These are phyloP conservation scores for Popillia japonica DNA, from an alignment of 1,140 invertebrate species.

Conservation along the genomic window DNA sequence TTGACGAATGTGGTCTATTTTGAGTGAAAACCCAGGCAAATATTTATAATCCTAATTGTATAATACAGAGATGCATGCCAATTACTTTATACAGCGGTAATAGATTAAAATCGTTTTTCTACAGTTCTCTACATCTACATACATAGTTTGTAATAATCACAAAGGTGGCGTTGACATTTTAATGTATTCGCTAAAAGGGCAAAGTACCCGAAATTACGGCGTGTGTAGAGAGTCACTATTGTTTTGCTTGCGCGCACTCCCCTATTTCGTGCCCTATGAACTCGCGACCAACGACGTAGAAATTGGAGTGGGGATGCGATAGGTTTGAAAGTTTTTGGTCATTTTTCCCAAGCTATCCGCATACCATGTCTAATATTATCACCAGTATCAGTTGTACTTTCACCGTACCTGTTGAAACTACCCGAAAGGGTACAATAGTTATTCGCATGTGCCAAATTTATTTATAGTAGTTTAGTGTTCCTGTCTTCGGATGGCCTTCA, in stretches of 20 bases:
- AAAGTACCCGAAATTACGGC: slow-evolving; percentile 10
- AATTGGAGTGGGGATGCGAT: not conserved
- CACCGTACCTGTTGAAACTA: not conserved
- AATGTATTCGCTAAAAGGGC: not conserved
- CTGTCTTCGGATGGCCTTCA: not conserved
- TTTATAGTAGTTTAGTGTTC: not conserved
- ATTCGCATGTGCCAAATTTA: not conserved
- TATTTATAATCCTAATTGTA: too few relatives aligned
- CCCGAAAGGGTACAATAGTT: not conserved
- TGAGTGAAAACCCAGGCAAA: too few relatives aligned
- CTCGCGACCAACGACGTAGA: not conserved
- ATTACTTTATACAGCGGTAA: too few relatives aligned
- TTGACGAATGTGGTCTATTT: too few relatives aligned
- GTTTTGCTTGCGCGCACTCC: not conserved
- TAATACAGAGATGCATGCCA: too few relatives aligned
- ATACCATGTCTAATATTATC: not conserved
- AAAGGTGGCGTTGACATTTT: not conserved
- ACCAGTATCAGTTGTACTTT: not conserved
- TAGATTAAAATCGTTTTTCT: too few relatives aligned
- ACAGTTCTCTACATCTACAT: too few relatives aligned
- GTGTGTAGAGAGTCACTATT: not conserved
- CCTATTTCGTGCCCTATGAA: not conserved
- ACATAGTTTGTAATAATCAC: too few relatives aligned
- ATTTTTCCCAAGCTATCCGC: slow-evolving; percentile 3
- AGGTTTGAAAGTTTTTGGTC: not conserved